phyloP scores from a whole-genome alignment of 2,797 vertebrate genomes.

The Coranthus polyacanthus region DNA sequence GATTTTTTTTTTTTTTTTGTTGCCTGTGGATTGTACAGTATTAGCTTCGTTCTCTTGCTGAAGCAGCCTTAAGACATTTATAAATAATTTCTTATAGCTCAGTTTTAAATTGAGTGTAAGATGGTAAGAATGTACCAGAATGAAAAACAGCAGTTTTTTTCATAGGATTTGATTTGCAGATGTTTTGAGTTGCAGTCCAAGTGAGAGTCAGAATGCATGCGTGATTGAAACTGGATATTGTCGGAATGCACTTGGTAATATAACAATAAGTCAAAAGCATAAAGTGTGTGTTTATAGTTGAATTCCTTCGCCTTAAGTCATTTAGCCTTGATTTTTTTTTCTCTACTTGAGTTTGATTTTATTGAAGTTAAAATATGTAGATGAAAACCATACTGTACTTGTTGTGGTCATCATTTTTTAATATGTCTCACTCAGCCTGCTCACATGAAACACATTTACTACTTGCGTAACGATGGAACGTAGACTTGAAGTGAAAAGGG shows the following conservation, averaged over 20 bases:
- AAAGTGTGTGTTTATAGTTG: not conserved
- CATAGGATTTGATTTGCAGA: conserved; percentile 44
- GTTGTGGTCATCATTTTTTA: not conserved
- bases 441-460: conserved; percentile 4
- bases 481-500: not conserved
- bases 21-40: not conserved
- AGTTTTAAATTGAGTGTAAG: conserved; percentile 20
- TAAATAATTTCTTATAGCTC: conserved; percentile 9
- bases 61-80: not conserved
- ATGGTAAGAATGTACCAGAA: conserved; percentile 1
- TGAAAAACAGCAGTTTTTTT: conserved; percentile 22
- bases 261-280: no score
- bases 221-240: conserved; percentile 1
- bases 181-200: conserved; percentile 20
- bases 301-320: not conserved
- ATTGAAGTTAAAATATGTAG: not conserved
- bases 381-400: conserved; percentile 2
- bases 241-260: not conserved
- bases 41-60: not conserved
- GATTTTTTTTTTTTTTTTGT: not conserved
- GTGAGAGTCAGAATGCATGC: not conserved
- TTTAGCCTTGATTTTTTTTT: not conserved
- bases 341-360: not conserved
- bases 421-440: conserved; percentile 6
- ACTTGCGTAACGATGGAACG: not conserved